Evolutionary conservation across 2,113 vertebrate genomes (phyloP).

Genomic region (Asarcornis scutulata): DNA sequence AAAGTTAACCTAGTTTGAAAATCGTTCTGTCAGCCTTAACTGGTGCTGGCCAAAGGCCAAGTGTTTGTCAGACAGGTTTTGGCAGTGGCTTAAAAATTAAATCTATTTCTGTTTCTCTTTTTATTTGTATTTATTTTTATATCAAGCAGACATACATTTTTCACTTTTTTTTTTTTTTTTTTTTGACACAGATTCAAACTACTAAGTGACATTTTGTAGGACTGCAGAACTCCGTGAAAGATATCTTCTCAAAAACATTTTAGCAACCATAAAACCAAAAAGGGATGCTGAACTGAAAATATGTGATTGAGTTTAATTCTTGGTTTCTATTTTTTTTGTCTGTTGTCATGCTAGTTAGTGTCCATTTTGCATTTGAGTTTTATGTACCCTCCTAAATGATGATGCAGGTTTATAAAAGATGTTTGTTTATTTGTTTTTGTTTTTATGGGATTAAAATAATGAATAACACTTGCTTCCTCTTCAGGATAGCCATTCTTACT

Average conservation of each 20-base stretch:
- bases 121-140: background rate
- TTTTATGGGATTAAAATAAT: constrained; percentile 18
- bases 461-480: background rate
- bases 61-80: constrained; percentile 51
- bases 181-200: background rate
- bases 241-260: background rate
- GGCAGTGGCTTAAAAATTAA: constrained; percentile 47
- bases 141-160: constrained; percentile 10
- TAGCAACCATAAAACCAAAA: background rate
- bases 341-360: background rate
- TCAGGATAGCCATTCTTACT: constrained; percentile 32
- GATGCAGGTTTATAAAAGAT: background rate
- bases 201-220: background rate
- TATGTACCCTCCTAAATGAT: background rate
- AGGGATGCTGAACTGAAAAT: background rate
- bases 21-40: constrained; percentile 19
- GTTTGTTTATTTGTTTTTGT: background rate
- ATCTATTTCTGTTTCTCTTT: constrained; percentile 40
- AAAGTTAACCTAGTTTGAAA: constrained; percentile 32
- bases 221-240: background rate
- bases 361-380: constrained; percentile 25
- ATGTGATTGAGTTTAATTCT: background rate
- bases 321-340: background rate
- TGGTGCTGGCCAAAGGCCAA: constrained; percentile 38
- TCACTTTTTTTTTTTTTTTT: background rate